Evolutionary conservation across 1,140 invertebrate species (phyloP), one percentile per base, ranked within the genome.

Genomic region (Papilio machaon): DNA sequence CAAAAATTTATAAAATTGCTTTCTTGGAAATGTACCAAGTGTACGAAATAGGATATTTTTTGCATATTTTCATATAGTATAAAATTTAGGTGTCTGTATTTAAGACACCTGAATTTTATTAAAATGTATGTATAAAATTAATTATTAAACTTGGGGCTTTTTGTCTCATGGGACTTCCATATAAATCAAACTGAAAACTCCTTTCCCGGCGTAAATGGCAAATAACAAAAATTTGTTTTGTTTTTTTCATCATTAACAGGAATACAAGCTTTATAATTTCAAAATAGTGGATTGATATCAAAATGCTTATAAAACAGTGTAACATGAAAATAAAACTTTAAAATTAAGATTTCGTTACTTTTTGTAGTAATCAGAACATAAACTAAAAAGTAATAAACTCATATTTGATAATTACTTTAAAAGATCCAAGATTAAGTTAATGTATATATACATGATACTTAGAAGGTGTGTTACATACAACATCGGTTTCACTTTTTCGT

Each of bases 401-500:
- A 15, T 19, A 60, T 60, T n/a, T 15, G 52, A n/a, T 58, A 58
- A 58, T 64, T 64, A 30, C 30, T 9, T 23, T 64, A 30, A 64
- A 30, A 64, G 60, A 23, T 64, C 11, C 19, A 30, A 64, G 23
- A 64, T 10, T 35, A 67, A 67, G 30, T 67, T 67, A n/a, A 17
- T 67, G 23, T 30, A n/a, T 30, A 23, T 30, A 67, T 67, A 35
- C 30, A 19, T 73, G 43, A 73, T 73, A 73, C 70, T 75, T 15
- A 75, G 46, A 75, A 75, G 73, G 47, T 75, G 73, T 47, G 73
- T 75, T 75, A 75, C 47, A 75, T 75, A 75, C 46, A 67, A 49
- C 73, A 75, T 52, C 73, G 73, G 73, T 75, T 75, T 75, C 73
- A 75, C 73, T 75, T 75, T 75, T 75, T 75, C 43, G 46, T 75